These are phyloP conservation scores for Ornithoptera alexandrae DNA, from an alignment of 2,888 invertebrate species.

Conservation along the genomic window DNA sequence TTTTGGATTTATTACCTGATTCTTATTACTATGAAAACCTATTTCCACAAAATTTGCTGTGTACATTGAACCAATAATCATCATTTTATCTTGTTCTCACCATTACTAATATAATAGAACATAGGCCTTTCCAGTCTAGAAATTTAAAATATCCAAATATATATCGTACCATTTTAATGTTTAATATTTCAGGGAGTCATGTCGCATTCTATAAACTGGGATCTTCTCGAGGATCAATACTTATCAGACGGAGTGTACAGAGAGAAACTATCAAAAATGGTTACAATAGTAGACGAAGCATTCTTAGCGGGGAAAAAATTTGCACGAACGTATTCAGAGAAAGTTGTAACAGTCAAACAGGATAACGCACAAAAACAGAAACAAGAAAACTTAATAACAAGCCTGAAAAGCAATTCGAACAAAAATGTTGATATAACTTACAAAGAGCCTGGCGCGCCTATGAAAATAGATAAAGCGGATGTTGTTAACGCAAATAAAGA, in stretches of 20 bases:
- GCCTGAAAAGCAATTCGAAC: conserved; percentile 32
- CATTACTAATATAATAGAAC: no score
- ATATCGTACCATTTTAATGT: background rate
- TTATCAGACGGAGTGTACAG: conserved; percentile 88
- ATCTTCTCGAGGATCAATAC: conserved; percentile 92
- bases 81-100: no score
- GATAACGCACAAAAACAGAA: conserved; percentile 35
- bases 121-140: no score
- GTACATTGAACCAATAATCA: no score
- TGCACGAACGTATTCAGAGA: conserved; percentile 80
- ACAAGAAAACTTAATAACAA: conserved; percentile 32
- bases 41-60: no score
- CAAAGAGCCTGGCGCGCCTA: conserved; percentile 42
- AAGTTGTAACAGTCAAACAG: conserved; percentile 38
- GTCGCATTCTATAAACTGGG: conserved; percentile 97
- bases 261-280: conserved; percentile 92
- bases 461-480: conserved; percentile 32
- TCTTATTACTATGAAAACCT: no score
- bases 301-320: conserved; percentile 87
- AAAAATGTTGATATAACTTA: conserved; percentile 58
- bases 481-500: conserved; percentile 47
- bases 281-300: conserved; percentile 88
- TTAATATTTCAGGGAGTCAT: conserved; percentile 89
- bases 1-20: no score
- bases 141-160: no score